phyloP scores from a whole-genome alignment of 2,113 vertebrate species.

The Tonatia bakeri region DNA sequence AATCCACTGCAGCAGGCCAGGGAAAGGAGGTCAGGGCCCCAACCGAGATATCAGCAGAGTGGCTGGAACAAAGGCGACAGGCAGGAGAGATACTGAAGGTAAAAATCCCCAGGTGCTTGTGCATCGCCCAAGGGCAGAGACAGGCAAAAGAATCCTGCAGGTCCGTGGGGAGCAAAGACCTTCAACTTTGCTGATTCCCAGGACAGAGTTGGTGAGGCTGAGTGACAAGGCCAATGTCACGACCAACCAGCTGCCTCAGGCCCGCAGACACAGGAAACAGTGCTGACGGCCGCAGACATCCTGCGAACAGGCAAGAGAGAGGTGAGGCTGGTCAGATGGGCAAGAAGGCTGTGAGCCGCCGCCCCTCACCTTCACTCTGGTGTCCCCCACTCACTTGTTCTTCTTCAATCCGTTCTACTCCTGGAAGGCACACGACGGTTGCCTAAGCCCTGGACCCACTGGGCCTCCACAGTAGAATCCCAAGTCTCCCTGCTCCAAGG shows the following conservation, averaged over 20 bases:
- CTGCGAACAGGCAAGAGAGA: neutral
- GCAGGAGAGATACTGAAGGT: rapidly evolving
- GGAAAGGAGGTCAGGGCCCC: neutral
- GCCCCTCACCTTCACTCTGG: neutral
- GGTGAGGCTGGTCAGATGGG: rapidly evolving
- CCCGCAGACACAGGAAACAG: neutral
- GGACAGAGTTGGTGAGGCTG: neutral
- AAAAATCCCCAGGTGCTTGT: neutral
- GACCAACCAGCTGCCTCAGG: rapidly evolving
- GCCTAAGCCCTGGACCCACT: neutral
- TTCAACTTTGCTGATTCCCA: neutral
- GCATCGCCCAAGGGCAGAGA: neutral
- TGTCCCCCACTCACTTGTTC: neutral
- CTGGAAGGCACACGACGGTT: neutral
- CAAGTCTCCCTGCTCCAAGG: neutral
- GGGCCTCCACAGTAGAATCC: neutral
- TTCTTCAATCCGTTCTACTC: neutral
- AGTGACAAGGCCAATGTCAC: rapidly evolving
- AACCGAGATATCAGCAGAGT: neutral
- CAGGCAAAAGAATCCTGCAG: neutral
- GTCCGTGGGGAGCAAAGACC: neutral
- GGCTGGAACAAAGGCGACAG: neutral
- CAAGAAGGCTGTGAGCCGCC: neutral
- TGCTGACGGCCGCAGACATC: rapidly evolving
- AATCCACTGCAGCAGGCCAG: neutral